These are phyloP conservation scores for Melipona quadrifasciata DNA, from an alignment of 1,140 invertebrate genomes.

Conservation along the genomic window DNA sequence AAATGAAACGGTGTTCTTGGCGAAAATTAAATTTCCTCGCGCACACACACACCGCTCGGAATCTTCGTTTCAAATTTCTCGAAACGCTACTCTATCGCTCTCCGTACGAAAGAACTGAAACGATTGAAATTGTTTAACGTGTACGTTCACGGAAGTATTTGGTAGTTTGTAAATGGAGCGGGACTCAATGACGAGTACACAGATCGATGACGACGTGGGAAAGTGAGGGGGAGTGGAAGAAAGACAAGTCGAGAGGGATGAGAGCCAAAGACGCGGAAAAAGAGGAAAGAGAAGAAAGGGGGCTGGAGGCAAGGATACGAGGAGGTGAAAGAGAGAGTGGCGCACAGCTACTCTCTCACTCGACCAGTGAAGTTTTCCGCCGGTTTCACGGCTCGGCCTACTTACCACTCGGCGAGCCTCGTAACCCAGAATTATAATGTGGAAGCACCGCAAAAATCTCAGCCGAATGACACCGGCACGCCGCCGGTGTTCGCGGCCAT, in stretches of 20 bases:
- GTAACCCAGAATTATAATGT: conserved; percentile 41
- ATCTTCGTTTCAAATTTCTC: too few relatives aligned
- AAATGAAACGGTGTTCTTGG: neutral
- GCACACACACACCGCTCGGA: too few relatives aligned
- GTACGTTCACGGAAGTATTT: neutral
- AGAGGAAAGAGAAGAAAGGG: neutral
- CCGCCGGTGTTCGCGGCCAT: neutral
- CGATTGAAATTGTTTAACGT: conserved; percentile 29
- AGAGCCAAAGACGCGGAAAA: neutral
- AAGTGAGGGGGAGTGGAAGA: neutral
- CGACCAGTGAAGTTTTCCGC: conserved; percentile 40
- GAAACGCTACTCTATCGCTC: neutral
- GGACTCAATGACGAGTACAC: conserved; percentile 44
- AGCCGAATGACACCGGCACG: neutral
- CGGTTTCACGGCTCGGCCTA: conserved; percentile 45
- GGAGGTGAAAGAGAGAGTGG: too few relatives aligned
- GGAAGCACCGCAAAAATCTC: conserved; percentile 17
- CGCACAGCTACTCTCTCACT: neutral
- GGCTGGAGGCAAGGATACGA: conserved; percentile 1
- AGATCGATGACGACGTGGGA: conserved; percentile 31
- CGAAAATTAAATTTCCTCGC: too few relatives aligned
- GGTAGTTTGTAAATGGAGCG: neutral
- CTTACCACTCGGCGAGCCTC: conserved; percentile 29
- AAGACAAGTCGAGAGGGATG: neutral
- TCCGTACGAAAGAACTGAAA: too few relatives aligned